Base-by-base conservation (phyloP, 1,140 invertebrate species). In the Drosophila grimshawi region DNA sequence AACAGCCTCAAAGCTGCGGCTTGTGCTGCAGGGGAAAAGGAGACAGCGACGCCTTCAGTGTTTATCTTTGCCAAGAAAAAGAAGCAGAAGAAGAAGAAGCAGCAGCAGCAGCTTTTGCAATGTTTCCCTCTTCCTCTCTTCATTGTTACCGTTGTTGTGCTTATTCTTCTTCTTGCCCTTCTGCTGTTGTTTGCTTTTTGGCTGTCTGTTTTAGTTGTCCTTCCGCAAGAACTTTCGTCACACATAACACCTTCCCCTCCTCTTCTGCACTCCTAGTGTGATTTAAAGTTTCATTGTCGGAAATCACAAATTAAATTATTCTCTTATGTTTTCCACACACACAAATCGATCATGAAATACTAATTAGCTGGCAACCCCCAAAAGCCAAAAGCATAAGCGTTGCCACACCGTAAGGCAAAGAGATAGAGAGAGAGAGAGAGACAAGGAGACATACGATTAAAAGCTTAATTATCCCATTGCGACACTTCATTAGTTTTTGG, bases 381-480 rank as follows among this genome's bases (percentile, higher is more conserved):
- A 43, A 68, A 86, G 66, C 57, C 64, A 19, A 19, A 19, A 19
- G 19, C 19, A 0, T 19, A 19, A 19, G 19, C 71, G 80, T 80
- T 80, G 74, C 65, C 83, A 88, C 85, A 68, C 64, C 73, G 3
- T 43, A 8, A 3, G 43, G 8, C 3, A 4, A 19, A 35, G 3
- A 5, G n/a, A 10, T 11, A 3, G 41, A 33, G 10, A 2, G 33
- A 48, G 30, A 48, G 72, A 64, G 41, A 53, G 63, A 53, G 32
- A 30, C 6, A 52, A 62, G 62, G 51, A 53, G 61, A 60, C 63
- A 75, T 72, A 63, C 85, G 85, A 88, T 88, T 88, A 89, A 88
- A 78, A 83, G 85, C 85, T 88, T 89, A 88, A 88, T 88, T 88
- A 88, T 89, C 85, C 85, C 85, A 88, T 85, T 89, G 85, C 85